Evolutionary conservation across 1,140 invertebrate genomes (phyloP).

Genomic region (Coptotermes formosanus): DNA sequence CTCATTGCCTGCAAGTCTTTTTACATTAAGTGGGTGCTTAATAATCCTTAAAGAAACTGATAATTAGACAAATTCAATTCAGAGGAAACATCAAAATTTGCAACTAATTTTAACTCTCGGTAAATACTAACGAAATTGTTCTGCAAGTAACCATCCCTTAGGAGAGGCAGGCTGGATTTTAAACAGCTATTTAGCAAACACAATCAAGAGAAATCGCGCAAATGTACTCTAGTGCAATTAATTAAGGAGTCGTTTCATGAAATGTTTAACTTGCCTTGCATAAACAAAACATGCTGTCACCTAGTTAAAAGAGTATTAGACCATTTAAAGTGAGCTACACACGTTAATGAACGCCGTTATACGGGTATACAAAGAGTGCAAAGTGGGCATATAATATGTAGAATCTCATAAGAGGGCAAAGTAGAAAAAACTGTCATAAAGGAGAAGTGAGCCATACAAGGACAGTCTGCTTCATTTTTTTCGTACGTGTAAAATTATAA

Average conservation of each 20-base stretch:
- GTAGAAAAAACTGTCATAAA: neutral
- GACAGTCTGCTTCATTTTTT: no score
- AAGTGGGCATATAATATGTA: neutral
- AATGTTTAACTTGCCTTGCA: neutral
- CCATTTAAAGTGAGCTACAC: neutral
- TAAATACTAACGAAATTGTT: neutral
- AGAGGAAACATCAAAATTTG: neutral
- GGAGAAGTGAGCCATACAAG: neutral
- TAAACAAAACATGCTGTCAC: constrained; percentile 12
- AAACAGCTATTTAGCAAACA: constrained; percentile 1
- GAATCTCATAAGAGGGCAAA: neutral
- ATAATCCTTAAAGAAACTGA: no score
- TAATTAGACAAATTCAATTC: neutral
- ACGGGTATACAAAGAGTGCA: neutral
- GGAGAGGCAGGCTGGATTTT: neutral
- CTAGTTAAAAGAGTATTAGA: constrained; percentile 13
- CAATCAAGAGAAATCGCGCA: constrained; percentile 1
- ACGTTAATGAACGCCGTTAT: neutral
- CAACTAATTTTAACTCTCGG: neutral
- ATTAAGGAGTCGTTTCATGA: neutral
- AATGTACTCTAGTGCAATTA: neutral
- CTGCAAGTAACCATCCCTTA: neutral
- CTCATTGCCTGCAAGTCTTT: no score
- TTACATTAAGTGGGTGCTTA: no score
- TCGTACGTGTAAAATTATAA: no score